Base-by-base conservation (phyloP, 2,797 vertebrate genomes). In the Mycteria americana region DNA sequence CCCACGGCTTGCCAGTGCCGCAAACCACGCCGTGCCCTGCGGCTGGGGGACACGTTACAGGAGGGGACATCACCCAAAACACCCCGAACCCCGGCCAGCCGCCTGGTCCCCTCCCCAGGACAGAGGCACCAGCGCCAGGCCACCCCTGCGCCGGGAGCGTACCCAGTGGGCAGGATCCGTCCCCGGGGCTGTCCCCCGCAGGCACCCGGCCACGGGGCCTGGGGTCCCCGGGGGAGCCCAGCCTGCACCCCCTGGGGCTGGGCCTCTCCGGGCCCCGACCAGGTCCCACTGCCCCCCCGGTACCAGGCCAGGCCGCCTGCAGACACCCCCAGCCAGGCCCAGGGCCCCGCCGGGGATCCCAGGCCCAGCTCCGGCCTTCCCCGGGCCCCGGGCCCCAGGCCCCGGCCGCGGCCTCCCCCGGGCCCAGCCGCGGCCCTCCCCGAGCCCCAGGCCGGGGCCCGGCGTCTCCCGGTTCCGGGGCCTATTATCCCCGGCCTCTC, bases 141-240 rank as follows among this genome's bases (percentile, higher is more conserved):
- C n/a, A 43, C 18, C 77, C 5, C 2, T 13, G 35, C 8, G 3
- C 79, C 18, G 2, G n/a, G 21, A 37, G 24, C 11, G 0, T 15
- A 23, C 13, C 27, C 18, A n/a, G 11, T 6, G 2, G 39, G 28
- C 51, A 60, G n/a, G 7, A 22, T 13, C n/a, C 28, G 2, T 5
- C 13, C 64, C 25, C 1, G 0, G 21, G 4, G 27, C 48, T 10
- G n/a, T 27, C 3, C 53, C 19, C 6, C 33, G 1, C 33, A 4
- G 7, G 3, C 45, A 35, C 45, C 15, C 0, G 0, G 7, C 30
- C 33, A 10, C 25, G 1, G 30, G 1, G 9, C 39, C 27, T 3
- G 17, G 19, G 11, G 9, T 6, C 43, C 24, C 31, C 5, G 4
- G 12, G 5, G 37, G 5, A 25, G 56, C 41, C 7, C 33, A 1